Conservation (phyloP, 2,113 vertebrate species). For the Laticauda colubrina region DNA sequence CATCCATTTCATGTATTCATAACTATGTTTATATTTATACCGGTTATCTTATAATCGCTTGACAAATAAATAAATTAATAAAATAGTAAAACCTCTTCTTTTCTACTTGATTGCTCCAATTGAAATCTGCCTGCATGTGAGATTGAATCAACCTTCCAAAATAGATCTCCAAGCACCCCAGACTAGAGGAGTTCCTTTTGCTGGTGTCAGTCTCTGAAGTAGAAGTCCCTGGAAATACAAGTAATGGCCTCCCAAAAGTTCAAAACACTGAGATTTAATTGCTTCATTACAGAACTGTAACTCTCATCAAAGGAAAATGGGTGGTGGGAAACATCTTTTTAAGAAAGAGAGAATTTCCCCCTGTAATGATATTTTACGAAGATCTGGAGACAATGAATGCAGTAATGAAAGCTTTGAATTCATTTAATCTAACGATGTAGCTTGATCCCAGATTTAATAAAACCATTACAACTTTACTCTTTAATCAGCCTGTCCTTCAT, state of each 20-base stretch:
- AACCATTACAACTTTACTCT: slow-evolving; percentile 1
- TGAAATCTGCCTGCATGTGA: not conserved
- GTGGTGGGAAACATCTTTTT: not conserved
- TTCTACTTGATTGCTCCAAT: not conserved
- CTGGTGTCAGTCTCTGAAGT: not conserved
- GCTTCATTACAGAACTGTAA: not conserved
- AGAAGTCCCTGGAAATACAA: not conserved
- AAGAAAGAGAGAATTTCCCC: not conserved
- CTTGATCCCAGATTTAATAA: slow-evolving; percentile 2
- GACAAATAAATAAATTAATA: too few relatives aligned
- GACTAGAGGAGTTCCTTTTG: not conserved
- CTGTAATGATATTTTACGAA: not conserved
- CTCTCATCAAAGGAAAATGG: not conserved
- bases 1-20: too few relatives aligned
- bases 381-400: not conserved
- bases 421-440: not conserved
- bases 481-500: not conserved
- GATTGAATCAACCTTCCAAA: not conserved
- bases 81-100: not conserved
- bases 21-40: too few relatives aligned
- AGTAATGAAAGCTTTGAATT: not conserved
- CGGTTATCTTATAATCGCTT: too few relatives aligned
- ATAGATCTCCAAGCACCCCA: not conserved
- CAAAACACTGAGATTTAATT: not conserved
- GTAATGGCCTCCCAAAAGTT: not conserved